These are phyloP conservation scores for Microcebus lehilahytsara DNA, from an alignment of 2,113 vertebrate genomes.

Conservation along the genomic window DNA sequence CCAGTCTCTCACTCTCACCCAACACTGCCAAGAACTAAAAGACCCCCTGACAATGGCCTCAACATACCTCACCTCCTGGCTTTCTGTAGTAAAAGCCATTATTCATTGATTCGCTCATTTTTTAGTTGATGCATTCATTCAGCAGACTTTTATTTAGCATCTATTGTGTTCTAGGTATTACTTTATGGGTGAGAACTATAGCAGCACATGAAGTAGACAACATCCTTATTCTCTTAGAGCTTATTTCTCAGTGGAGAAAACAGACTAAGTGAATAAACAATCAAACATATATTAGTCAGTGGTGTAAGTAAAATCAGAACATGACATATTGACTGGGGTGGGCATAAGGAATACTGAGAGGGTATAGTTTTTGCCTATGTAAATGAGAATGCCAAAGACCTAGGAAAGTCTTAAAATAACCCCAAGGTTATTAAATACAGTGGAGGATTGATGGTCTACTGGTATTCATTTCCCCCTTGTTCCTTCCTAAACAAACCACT, in stretches of 20 bases:
- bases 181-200: not conserved
- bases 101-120: not conserved
- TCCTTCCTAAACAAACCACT: not conserved
- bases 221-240: not conserved
- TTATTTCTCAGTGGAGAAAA: constrained; percentile 20
- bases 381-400: not conserved
- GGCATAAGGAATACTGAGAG: not conserved
- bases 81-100: not conserved
- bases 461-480: not conserved
- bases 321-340: not conserved
- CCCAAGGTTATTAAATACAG: not conserved
- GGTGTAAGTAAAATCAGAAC: not conserved
- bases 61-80: not conserved
- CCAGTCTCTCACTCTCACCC: not conserved
- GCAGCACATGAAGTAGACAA: not conserved
- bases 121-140: not conserved
- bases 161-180: not conserved
- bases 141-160: not conserved
- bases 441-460: not conserved
- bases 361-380: not conserved
- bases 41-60: not conserved
- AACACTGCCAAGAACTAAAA: not conserved
- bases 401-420: not conserved
- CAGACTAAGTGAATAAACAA: not conserved
- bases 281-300: not conserved